A percentile compares a stretch with the other conserved stretches of the same genome.
These are phyloP conservation scores for Metallyticus violacea DNA, from an alignment of 2,888 invertebrate species.

Conservation along the genomic window DNA sequence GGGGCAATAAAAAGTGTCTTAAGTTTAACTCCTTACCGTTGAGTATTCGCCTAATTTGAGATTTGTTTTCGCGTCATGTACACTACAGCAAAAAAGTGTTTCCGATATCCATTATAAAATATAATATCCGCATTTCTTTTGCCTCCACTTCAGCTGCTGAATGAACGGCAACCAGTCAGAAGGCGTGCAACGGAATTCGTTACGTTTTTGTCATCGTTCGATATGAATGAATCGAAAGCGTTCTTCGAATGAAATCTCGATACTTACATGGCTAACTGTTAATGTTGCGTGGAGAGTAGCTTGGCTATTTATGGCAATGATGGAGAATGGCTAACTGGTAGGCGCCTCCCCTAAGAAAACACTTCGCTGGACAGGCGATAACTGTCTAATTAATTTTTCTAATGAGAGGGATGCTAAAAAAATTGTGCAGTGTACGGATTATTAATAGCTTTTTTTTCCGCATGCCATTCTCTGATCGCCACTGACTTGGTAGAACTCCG, in stretches of 20 bases:
- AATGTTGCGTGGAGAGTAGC: background rate
- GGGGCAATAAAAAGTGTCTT: background rate
- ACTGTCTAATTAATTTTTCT: background rate
- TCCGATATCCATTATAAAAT: background rate
- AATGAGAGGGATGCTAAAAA: background rate
- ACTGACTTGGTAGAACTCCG: background rate
- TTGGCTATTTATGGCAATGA: background rate
- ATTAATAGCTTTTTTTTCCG: background rate
- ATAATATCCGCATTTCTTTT: background rate
- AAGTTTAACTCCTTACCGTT: background rate
- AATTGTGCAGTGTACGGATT: background rate
- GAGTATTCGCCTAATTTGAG: background rate
- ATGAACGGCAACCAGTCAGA: background rate
- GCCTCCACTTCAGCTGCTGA: background rate
- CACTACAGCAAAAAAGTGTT: background rate
- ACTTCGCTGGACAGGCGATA: background rate
- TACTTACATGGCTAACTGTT: background rate
- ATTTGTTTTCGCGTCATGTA: too few relatives aligned
- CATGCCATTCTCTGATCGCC: background rate
- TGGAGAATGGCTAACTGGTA: background rate
- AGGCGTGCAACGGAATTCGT: background rate
- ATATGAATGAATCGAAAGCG: background rate
- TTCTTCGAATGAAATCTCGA: background rate
- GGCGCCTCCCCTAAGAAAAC: background rate
- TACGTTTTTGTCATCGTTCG: background rate